These are phyloP conservation scores for Podarcis muralis DNA, from an alignment of 2,113 vertebrate species.

Conservation along the genomic window DNA sequence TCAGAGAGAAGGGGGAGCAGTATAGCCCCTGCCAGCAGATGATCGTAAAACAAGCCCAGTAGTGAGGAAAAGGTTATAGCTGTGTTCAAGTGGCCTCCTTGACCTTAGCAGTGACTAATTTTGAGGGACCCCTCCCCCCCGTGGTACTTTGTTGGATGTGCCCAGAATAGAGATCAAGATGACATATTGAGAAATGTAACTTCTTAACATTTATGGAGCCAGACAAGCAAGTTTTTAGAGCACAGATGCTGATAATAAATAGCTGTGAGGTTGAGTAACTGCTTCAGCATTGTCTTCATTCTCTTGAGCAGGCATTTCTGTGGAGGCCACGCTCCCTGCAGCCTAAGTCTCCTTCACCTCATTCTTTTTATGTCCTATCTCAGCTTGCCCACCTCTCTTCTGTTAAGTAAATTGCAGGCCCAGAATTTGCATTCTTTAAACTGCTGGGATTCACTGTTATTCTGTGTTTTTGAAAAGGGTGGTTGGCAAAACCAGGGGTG, in stretches of 20 bases:
- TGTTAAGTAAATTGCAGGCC: not conserved
- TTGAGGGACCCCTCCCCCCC: not conserved
- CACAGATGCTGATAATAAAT: slow-evolving; percentile 55
- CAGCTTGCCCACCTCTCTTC: not conserved
- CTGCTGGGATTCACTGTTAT: not conserved
- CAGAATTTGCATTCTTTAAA: not conserved
- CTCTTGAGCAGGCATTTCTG: slow-evolving; percentile 28
- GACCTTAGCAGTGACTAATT: slow-evolving; percentile 51
- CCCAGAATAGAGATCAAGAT: slow-evolving; percentile 32
- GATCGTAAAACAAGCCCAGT: slow-evolving; percentile 34
- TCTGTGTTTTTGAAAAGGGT: not conserved
- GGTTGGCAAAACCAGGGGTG: not conserved
- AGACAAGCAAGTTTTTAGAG: slow-evolving; percentile 41
- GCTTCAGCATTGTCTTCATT: slow-evolving; percentile 24
- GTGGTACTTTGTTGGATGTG: not conserved
- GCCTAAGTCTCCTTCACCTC: not conserved
- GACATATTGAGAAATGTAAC: slow-evolving; percentile 52
- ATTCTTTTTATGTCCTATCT: not conserved
- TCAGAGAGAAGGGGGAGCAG: slow-evolving; percentile 53
- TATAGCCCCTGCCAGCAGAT: slow-evolving; percentile 25
- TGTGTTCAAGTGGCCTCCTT: slow-evolving; percentile 28
- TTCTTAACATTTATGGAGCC: slow-evolving; percentile 19
- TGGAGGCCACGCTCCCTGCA: slow-evolving; percentile 53
- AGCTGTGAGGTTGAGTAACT: slow-evolving; percentile 56
- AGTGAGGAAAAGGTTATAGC: slow-evolving; percentile 30